phyloP scores from a whole-genome alignment of 2,888 invertebrate species.

The Lithosia quadra region DNA sequence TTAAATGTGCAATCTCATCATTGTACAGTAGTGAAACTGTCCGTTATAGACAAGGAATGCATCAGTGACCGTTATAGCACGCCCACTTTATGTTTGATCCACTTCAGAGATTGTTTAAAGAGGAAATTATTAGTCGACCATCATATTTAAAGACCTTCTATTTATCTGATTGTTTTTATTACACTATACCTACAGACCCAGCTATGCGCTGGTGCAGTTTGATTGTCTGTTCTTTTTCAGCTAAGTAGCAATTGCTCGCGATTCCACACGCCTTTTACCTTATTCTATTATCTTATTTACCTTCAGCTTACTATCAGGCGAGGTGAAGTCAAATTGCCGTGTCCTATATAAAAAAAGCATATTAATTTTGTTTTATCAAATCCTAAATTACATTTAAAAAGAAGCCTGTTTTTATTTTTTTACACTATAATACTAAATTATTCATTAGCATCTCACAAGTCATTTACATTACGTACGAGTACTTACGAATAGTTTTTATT shows the following conservation, averaged over 20 bases:
- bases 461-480: not conserved
- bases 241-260: too few relatives aligned
- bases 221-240: not conserved
- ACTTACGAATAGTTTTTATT: not conserved
- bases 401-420: not conserved
- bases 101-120: constrained; percentile 58
- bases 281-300: too few relatives aligned
- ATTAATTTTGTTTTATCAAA: not conserved
- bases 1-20: constrained; percentile 47
- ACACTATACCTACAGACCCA: not conserved
- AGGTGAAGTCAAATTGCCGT: too few relatives aligned
- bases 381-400: not conserved
- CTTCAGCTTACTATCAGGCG: too few relatives aligned
- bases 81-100: constrained; percentile 54
- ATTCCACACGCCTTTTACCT: too few relatives aligned
- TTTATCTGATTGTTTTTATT: constrained; percentile 24
- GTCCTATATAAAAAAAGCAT: not conserved
- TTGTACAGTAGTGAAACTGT: constrained; percentile 43
- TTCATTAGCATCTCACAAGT: constrained; percentile 1
- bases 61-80: constrained; percentile 59
- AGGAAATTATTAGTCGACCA: constrained; percentile 51
- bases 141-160: constrained; percentile 31
- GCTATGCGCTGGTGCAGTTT: not conserved
- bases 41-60: constrained; percentile 62
- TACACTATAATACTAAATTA: not conserved